Conservation (phyloP, 2,797 vertebrate genomes). For the Aselliscus stoliczkanus region DNA sequence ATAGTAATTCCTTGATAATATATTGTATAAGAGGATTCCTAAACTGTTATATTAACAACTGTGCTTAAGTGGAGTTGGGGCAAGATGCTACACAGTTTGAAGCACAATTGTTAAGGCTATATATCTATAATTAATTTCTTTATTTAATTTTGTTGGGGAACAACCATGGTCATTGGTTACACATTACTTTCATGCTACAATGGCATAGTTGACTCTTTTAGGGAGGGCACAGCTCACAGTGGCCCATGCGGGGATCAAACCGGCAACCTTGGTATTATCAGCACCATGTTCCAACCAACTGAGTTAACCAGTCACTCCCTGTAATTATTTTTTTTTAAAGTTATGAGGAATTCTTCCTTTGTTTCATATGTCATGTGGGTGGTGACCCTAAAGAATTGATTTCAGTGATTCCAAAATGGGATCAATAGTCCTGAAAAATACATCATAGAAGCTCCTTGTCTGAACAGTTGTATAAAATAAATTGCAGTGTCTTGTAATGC, state of each 20-base stretch:
- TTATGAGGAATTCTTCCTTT: background rate
- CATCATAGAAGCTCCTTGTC: background rate
- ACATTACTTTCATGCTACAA: no score
- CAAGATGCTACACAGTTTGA: background rate
- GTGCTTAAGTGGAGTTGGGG: background rate
- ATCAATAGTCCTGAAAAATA: background rate
- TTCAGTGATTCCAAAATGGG: background rate
- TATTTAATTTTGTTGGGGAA: no score
- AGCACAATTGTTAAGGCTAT: background rate
- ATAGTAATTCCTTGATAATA: background rate
- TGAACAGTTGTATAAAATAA: background rate
- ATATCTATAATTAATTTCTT: background rate
- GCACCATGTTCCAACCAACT: no score
- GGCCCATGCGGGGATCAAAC: no score
- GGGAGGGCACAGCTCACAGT: no score
- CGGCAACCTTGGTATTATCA: no score
- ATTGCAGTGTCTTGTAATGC: background rate
- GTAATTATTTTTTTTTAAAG: background rate
- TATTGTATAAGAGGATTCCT: background rate
- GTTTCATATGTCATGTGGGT: background rate
- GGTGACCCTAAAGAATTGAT: background rate
- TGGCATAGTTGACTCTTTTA: no score
- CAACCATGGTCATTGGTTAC: no score
- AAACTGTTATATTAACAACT: background rate
- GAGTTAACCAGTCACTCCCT: no score